Conservation (phyloP, 2,888 invertebrate species). For the Andrena minutula region DNA sequence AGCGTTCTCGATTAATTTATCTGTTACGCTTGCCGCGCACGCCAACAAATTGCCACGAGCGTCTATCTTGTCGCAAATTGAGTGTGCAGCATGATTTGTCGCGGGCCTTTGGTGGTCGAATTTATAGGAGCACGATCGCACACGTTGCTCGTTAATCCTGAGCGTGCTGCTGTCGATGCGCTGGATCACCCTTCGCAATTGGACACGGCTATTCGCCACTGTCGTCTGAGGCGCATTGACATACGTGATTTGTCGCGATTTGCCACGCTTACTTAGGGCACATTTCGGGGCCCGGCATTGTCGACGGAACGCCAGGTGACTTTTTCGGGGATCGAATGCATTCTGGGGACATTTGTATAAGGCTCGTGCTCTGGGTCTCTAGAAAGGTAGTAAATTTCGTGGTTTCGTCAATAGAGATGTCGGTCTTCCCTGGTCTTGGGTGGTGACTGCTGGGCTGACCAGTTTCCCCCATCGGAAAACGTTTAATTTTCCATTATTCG, state of each 20-base stretch:
- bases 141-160: conserved; percentile 45
- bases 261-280: conserved; percentile 77
- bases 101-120: conserved; percentile 64
- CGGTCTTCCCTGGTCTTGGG: not conserved
- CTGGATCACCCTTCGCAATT: conserved; percentile 57
- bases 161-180: conserved; percentile 40
- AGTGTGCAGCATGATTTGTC: conserved; percentile 58
- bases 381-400: conserved; percentile 70
- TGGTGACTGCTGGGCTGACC: not conserved
- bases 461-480: not conserved
- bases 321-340: conserved; percentile 51
- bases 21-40: conserved; percentile 23
- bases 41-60: conserved; percentile 1
- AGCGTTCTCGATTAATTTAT: conserved; percentile 12
- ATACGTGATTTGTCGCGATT: conserved; percentile 78
- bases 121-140: conserved; percentile 54
- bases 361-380: conserved; percentile 67
- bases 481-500: not conserved
- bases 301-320: conserved; percentile 76
- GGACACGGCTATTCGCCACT: conserved; percentile 63
- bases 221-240: conserved; percentile 65
- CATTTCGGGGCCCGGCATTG: conserved; percentile 75
- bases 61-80: conserved; percentile 40
- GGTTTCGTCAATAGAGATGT: conserved; percentile 71
- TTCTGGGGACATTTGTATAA: conserved; percentile 2